Conservation (phyloP, 1,140 invertebrate species). For the Triops longicaudatus region DNA sequence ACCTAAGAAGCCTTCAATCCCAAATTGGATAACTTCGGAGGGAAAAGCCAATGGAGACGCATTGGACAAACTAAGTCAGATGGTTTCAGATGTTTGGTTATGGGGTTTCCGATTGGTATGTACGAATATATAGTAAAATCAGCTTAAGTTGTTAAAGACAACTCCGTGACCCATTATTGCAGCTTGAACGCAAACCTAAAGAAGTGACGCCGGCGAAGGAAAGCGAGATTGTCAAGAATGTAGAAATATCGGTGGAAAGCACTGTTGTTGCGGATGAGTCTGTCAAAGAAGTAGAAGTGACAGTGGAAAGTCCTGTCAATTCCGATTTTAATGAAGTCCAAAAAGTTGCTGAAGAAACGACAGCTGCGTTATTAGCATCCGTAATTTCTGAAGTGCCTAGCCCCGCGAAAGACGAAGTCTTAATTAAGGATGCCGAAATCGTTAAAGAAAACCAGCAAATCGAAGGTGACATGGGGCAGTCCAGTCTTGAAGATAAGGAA, state of each 20-base stretch:
- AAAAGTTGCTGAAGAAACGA: background rate
- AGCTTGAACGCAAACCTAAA: background rate
- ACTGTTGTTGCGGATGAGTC: too few species aligned
- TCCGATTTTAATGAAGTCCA: background rate
- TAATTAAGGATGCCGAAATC: slow-evolving; percentile 1
- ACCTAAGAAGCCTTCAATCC: background rate
- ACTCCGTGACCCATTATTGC: background rate
- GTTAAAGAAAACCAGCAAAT: background rate
- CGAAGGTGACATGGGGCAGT: slow-evolving; percentile 26
- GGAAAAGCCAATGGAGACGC: slow-evolving; percentile 23
- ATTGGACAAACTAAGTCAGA: slow-evolving; percentile 20
- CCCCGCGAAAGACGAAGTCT: background rate
- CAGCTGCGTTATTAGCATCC: background rate
- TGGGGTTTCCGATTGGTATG: slow-evolving; percentile 24
- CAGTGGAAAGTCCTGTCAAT: background rate
- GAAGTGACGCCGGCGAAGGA: background rate
- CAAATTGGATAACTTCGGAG: background rate
- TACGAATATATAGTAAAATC: background rate
- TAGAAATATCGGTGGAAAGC: too few species aligned
- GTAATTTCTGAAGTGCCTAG: background rate
- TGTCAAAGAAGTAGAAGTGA: background rate
- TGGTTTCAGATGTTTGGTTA: slow-evolving; percentile 23
- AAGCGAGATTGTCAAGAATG: background rate
- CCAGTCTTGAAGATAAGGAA: slow-evolving; percentile 23
- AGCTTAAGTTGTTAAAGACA: background rate